Base-by-base conservation (phyloP, 1,140 invertebrate genomes). In the Eciton burchellii region DNA sequence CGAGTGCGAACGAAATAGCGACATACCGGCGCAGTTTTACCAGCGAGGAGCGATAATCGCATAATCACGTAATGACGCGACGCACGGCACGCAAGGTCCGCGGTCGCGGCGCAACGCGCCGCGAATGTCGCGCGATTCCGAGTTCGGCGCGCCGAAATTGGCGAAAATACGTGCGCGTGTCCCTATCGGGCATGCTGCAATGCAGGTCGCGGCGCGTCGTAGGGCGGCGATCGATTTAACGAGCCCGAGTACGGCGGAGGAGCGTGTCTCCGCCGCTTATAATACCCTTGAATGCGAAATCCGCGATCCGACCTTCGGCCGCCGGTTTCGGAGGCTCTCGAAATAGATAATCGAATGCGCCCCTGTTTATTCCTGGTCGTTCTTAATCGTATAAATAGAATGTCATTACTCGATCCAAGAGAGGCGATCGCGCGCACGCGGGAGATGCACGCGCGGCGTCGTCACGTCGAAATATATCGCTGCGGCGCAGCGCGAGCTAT, bases 181-280 rank as follows among this genome's bases (percentile, higher is more conserved):
- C 14, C 62, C 60, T 49, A 63, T 87, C 81, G 62, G 47, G 70
- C 71, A 71, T n/a, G 66, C 85, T 87, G 86, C 86, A 87, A 84
- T 88, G 86, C 86, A 88, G 85, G 76, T 87, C 77, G 82, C 35
- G 35, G n/a, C 35, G 35, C 65, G 77, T 84, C 87, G 77, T 88
- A 88, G 84, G 81, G 66, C 81, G 52, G 85, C 89, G 86, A 87
- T 87, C 85, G 82, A 84, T 88, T 83, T 87, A 86, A 87, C 82
- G 85, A 85, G 81, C 81, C 84, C 72, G 72, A 35, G 62, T 86
- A 86, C 77, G 70, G n/a, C 77, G 79, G 71, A 85, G 45, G 71
- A 83, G 68, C 71, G 56, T 26, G 35, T 6, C 35, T 2, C 2
- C 2, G 6, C 16, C 56, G 74, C 52, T 68, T 70, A n/a, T n/a